These are phyloP conservation scores for Neofelis nebulosa DNA, from an alignment of 2,113 vertebrate species.

Conservation along the genomic window DNA sequence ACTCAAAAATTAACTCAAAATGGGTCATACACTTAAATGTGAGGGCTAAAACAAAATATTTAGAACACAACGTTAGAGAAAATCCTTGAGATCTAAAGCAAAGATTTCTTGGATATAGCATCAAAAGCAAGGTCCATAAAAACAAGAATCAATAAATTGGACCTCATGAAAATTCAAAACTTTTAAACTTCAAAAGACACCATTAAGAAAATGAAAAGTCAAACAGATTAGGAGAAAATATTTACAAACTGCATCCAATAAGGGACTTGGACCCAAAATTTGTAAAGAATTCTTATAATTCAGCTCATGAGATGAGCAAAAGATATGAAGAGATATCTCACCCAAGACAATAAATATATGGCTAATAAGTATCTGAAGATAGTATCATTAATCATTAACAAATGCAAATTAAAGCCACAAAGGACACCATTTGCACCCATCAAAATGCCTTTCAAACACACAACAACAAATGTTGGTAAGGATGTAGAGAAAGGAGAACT, in stretches of 20 bases:
- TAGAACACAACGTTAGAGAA: not conserved
- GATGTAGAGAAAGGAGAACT: not conserved
- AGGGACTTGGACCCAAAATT: not conserved
- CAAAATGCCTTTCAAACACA: not conserved
- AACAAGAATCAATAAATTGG: not conserved
- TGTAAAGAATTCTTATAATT: not conserved
- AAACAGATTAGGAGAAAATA: not conserved
- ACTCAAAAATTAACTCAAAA: not conserved
- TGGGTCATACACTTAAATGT: not conserved
- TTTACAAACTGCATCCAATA: not conserved
- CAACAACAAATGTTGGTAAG: not conserved
- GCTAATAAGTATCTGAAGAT: not conserved
- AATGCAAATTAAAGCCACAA: conserved; percentile 13
- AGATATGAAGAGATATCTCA: not conserved
- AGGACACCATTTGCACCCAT: not conserved
- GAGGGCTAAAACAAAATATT: not conserved
- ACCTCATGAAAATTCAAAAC: conserved; percentile 43
- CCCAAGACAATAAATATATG: not conserved
- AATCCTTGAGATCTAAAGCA: conserved; percentile 22
- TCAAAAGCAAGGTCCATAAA: not conserved
- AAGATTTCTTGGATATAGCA: conserved; percentile 27
- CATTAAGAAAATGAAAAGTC: conserved; percentile 23
- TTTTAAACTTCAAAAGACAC: not conserved
- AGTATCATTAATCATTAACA: not conserved
- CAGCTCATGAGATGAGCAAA: not conserved